Conservation (phyloP, 1,140 invertebrate species). For the Drosophila tristis region DNA sequence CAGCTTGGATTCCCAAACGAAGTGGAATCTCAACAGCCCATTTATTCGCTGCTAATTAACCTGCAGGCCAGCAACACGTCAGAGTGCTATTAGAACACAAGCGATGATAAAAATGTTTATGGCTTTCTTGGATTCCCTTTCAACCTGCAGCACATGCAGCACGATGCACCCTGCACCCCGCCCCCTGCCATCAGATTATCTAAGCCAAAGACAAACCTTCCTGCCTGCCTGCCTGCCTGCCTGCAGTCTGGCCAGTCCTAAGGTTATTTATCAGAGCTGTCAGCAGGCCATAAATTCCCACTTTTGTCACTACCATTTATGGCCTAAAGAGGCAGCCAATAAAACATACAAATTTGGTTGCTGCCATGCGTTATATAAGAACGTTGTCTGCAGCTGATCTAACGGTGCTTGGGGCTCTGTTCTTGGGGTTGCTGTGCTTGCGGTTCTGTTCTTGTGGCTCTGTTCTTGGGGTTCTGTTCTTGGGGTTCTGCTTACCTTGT, state of each 20-base stretch:
- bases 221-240: background rate
- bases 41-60: constrained; percentile 48
- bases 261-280: constrained; percentile 75
- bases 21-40: constrained; percentile 33
- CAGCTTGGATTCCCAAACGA: background rate
- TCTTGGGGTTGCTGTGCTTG: constrained; percentile 30
- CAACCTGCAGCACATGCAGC: constrained; percentile 6
- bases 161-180: too few relatives aligned
- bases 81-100: background rate
- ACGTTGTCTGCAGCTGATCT: constrained; percentile 40
- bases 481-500: constrained; percentile 48
- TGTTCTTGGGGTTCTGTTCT: constrained; percentile 27
- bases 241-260: constrained; percentile 7
- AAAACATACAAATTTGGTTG: constrained; percentile 65
- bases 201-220: too few relatives aligned
- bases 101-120: constrained; percentile 44
- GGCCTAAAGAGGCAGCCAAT: constrained; percentile 49
- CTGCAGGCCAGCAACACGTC: constrained; percentile 1
- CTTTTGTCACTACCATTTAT: constrained; percentile 65
- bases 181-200: background rate
- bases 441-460: constrained; percentile 18
- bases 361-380: constrained; percentile 46
- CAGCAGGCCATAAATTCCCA: constrained; percentile 46
- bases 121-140: constrained; percentile 31
- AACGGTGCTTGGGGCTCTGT: constrained; percentile 46